A percentile compares a stretch with the other conserved stretches of the same genome.
Conservation (phyloP, 2,888 invertebrate genomes). For the Dryadula phaetusa region DNA sequence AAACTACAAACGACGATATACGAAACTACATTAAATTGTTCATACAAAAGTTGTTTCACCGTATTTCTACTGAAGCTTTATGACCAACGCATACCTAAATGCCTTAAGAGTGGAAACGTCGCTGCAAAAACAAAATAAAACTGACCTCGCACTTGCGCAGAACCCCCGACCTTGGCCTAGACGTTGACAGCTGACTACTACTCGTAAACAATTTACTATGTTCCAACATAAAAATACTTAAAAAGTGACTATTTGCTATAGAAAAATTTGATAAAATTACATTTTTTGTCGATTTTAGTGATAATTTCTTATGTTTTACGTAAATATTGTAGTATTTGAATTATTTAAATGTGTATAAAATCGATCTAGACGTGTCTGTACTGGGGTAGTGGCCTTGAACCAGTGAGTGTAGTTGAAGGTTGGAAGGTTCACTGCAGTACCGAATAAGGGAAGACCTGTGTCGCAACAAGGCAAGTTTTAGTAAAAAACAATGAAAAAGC, state of each 20-base stretch:
- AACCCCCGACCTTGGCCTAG: constrained; percentile 33
- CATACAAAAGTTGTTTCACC: background rate
- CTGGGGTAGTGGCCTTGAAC: constrained; percentile 15
- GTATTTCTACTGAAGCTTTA: background rate
- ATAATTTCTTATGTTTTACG: background rate
- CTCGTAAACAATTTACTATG: constrained; percentile 35
- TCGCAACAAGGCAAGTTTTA: constrained; percentile 1
- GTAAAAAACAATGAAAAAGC: too few species aligned
- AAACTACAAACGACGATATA: too few species aligned
- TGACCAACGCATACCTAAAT: background rate
- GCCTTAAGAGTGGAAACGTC: background rate
- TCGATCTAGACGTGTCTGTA: constrained; percentile 1
- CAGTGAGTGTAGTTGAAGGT: constrained; percentile 1
- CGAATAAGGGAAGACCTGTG: too few species aligned
- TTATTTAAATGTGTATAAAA: background rate
- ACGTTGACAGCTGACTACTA: constrained; percentile 30
- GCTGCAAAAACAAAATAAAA: constrained; percentile 19
- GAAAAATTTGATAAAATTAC: background rate
- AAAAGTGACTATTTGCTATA: background rate
- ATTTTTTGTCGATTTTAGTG: background rate
- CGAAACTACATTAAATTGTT: too few species aligned
- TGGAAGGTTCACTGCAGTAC: background rate
- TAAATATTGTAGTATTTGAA: background rate
- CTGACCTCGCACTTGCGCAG: constrained; percentile 39
- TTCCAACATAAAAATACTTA: background rate